Base-by-base conservation (phyloP, 2,113 vertebrate genomes). In the Prochilodus magdalenae region DNA sequence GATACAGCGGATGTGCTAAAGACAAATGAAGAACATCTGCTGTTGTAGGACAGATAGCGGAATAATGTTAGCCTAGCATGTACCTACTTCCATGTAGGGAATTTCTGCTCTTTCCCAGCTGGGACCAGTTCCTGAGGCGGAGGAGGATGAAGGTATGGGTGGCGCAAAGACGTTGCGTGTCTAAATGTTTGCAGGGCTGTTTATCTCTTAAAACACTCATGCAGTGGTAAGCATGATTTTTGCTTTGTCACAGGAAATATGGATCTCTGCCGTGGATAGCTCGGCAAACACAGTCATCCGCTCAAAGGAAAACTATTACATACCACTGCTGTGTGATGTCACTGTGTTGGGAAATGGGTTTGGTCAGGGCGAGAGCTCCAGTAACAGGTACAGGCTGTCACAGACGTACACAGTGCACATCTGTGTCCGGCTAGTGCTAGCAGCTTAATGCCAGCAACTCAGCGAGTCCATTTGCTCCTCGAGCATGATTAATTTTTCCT, bases 1-100 rank as follows among this genome's bases (percentile, higher is more conserved):
- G n/a, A 74, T 36, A 74, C 10, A 26, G 22, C 53, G 71, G 74
- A 71, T 71, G 66, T 70, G 55, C 71, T 77, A 62, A 77, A 16
- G 22, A 14, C 18, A 69, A 26, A 75, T 44, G 2, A 59, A 33
- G 73, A 57, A 73, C 29, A 22, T 74, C 60, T 84, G 53, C 10
- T 11, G 27, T 57, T 24, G 8, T 49, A 53, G 1, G 24, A 15
- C 49, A 59, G 49, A 59, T 69, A 51, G 49, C 15, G 30, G 26
- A 75, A 20, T 18, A 59, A 49, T 65, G 24, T 59, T 47, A 57
- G 49, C 49, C 24, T 55, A 6, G 8, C 22, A 24, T 44, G 40
- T 40, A 75, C 44, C 70, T 33, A 20, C n/a, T 15, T 55, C 82
- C 71, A 70, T 53, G 20, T 47, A 60, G 70, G 33, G 82, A 26